phyloP scores from a whole-genome alignment of 53 echinoderm and acorn worm genomes.

The Paracentrotus lividus region DNA sequence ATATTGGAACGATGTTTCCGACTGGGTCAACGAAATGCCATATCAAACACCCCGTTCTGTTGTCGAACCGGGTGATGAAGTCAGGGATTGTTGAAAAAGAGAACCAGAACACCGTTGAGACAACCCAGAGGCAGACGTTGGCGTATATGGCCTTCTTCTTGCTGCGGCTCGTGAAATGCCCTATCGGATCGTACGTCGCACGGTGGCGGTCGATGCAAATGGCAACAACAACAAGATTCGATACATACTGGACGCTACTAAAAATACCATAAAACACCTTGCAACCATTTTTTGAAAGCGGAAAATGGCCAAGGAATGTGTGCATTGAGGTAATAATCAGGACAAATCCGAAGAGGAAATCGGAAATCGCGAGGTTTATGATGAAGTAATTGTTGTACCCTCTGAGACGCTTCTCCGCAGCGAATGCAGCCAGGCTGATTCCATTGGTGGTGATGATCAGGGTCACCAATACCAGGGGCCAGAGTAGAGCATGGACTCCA shows the following conservation, averaged over 20 bases:
- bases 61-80: slow-evolving; percentile 7
- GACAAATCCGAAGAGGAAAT: slow-evolving; percentile 58
- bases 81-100: slow-evolving; percentile 8
- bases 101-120: slow-evolving; percentile 20
- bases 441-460: neutral
- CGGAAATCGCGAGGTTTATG: slow-evolving; percentile 68
- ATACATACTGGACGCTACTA: slow-evolving; percentile 39
- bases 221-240: slow-evolving; percentile 59
- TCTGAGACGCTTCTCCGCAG: slow-evolving; percentile 54
- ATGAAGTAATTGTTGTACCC: slow-evolving; percentile 78
- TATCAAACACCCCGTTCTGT: neutral
- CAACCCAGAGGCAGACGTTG: neutral
- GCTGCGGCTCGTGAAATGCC: slow-evolving; percentile 57
- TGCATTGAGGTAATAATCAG: slow-evolving; percentile 20
- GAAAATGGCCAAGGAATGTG: slow-evolving; percentile 21
- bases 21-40: neutral
- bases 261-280: slow-evolving; percentile 1
- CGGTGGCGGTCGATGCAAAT: slow-evolving; percentile 78
- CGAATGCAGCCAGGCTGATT: slow-evolving; percentile 55
- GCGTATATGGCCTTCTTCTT: slow-evolving; percentile 23
- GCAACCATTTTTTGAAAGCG: slow-evolving; percentile 55
- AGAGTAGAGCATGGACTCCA: neutral
- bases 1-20: neutral
- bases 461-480: neutral
- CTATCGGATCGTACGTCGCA: slow-evolving; percentile 69